These are phyloP conservation scores for Calcarius lapponicus DNA, from an alignment of 2,797 vertebrate genomes.

Conservation along the genomic window DNA sequence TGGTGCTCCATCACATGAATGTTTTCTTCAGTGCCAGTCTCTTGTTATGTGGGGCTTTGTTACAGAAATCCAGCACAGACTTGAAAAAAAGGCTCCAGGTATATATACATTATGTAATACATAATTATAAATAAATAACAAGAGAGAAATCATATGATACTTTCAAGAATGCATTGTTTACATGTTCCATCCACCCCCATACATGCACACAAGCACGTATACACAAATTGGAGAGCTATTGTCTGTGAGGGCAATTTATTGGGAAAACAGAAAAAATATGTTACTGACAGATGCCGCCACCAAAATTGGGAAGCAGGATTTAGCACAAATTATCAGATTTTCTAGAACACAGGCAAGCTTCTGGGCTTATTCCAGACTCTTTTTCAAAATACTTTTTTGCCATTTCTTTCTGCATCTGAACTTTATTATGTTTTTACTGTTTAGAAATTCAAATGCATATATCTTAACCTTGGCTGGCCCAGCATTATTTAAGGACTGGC, in stretches of 20 bases:
- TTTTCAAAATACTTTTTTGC: background rate
- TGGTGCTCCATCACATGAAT: background rate
- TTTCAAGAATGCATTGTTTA: background rate
- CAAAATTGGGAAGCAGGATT: background rate
- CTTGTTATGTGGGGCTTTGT: background rate
- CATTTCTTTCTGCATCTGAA: background rate
- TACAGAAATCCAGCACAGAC: background rate
- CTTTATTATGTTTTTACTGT: background rate
- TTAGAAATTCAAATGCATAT: background rate
- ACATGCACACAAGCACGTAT: background rate
- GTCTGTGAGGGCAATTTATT: background rate
- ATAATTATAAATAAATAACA: background rate
- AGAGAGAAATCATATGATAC: background rate
- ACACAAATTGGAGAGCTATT: background rate
- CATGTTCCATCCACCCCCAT: rapidly evolving
- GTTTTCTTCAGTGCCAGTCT: background rate
- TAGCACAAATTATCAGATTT: slow-evolving; percentile 11
- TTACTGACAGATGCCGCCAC: background rate
- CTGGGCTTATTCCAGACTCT: background rate
- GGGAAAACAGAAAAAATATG: background rate
- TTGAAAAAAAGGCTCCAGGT: background rate
- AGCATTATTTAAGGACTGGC: background rate
- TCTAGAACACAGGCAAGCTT: slow-evolving; percentile 6
- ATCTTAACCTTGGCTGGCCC: background rate
- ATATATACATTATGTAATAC: background rate